Evolutionary conservation across 1,140 invertebrate species (phyloP), one percentile per base, ranked within the genome.

Genomic region (Copidosoma floridanum): DNA sequence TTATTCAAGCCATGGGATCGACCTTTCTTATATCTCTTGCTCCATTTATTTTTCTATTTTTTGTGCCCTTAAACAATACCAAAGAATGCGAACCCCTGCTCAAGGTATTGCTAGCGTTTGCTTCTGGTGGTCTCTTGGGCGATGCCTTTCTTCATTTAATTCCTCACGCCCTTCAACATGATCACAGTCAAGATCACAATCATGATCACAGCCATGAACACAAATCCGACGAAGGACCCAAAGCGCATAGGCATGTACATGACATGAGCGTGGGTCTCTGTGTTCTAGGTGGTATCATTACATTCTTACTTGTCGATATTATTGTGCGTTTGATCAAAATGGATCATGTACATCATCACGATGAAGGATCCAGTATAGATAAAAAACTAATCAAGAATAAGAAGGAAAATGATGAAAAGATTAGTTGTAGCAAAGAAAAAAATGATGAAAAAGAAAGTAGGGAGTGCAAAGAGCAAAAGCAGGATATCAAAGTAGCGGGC

Each of bases 121-220:
- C 94, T 7, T 95, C 94, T 6, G 96, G 96, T 47, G 95, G 95
- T 60, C 80, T 98, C 11, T 81, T 98, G 2, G 96, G 95, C 8
- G 96, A 98, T 84, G 95, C 96, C 5, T 98, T 98, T 81, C 80
- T 98, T 2, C 96, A 98, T 83, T 80, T 98, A 23, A 98, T 98
- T 73, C 96, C 96, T 32, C 95, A 98, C 82, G 94, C 95, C 16
- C 83, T 96, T 2, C 85, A 89, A 7, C 84, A 86, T 58, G 69
- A 71, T n/a, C 82, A 81, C 70, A 79, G 82, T 44, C 76, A 72
- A 4, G 77, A 83, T 68, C 85, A 88, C 68, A 61, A 73, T 14
- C 85, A 89, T 68, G 71, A 66, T 2, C 82, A 89, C 73, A n/a
- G n/a, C n/a, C n/a, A n/a, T n/a, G n/a, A 55, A 43, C 68, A 71